Percentiles rank a stretch among this genome's conserved stretches.
Evolutionary conservation across 2,797 vertebrate species (phyloP).

Genomic region (Sebastes hubbsi): DNA sequence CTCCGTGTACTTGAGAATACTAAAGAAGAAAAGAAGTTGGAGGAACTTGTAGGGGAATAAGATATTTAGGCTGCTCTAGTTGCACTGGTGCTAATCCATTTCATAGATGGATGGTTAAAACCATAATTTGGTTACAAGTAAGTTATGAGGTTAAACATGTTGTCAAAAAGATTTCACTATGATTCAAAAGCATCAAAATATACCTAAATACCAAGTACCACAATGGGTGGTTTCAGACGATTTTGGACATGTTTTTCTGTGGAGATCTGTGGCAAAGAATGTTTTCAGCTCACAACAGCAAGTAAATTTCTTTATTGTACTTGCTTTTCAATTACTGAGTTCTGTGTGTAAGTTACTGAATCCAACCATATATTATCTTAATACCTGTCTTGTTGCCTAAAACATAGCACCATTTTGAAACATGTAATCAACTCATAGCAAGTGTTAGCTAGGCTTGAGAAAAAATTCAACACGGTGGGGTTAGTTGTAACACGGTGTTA

Average conservation of each 20-base stretch:
- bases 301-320: no score
- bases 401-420: no score
- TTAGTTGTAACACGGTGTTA: no score
- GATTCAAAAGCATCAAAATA: not conserved
- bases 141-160: not conserved
- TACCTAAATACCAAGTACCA: not conserved
- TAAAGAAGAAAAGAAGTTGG: not conserved
- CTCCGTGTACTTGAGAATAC: conserved; percentile 11
- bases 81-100: not conserved
- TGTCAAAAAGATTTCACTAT: not conserved
- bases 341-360: no score
- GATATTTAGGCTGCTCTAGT: not conserved
- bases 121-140: not conserved
- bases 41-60: not conserved
- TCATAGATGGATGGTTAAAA: not conserved
- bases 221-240: no score
- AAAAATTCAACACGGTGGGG: fast-evolving
- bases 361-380: no score
- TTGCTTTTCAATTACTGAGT: no score
- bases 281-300: not conserved
- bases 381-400: no score
- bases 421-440: no score
- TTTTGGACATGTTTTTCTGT: not conserved
- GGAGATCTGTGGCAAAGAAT: no score
- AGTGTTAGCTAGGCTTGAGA: no score